Percentiles rank a stretch among this genome's conserved stretches.
Conservation (phyloP, 2,797 vertebrate species). For the Coccyzus lansbergi region DNA sequence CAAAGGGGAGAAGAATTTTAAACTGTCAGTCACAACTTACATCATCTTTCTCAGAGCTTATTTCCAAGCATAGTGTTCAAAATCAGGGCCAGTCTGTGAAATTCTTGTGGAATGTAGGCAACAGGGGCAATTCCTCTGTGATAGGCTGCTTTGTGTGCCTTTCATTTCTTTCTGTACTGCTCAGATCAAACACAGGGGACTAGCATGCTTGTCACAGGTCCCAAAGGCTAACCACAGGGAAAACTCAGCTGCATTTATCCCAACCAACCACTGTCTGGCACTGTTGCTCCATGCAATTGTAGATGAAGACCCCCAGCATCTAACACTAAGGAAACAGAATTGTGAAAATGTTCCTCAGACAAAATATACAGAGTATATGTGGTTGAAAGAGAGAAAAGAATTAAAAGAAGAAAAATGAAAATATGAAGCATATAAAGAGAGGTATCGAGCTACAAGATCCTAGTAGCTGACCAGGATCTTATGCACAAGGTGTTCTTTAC, state of each 20-base stretch:
- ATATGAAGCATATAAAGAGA: not conserved
- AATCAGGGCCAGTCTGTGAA: not conserved
- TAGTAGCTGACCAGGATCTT: not conserved
- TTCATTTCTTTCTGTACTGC: not conserved
- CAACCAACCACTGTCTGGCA: slow-evolving; percentile 47
- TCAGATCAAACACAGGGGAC: not conserved
- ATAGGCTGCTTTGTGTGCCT: accelerated
- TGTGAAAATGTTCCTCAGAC: not conserved
- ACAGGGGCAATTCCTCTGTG: not conserved
- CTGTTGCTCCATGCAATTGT: slow-evolving; percentile 2
- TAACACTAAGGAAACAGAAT: not conserved
- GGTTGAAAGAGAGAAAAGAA: not conserved
- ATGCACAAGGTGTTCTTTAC: not conserved
- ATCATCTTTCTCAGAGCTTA: not conserved
- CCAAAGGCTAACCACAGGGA: not conserved
- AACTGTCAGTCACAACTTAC: not conserved
- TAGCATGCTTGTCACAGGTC: not conserved
- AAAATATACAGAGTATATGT: not conserved
- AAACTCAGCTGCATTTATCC: slow-evolving; percentile 22
- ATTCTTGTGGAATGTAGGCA: not conserved
- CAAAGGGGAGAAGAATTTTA: not conserved
- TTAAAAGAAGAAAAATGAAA: not conserved
- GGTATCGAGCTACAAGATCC: too few relatives aligned
- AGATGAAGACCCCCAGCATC: not conserved
- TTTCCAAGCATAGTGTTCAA: not conserved